These are phyloP conservation scores for Meiosimyza decipiens DNA, from an alignment of 2,888 invertebrate species.

Conservation along the genomic window DNA sequence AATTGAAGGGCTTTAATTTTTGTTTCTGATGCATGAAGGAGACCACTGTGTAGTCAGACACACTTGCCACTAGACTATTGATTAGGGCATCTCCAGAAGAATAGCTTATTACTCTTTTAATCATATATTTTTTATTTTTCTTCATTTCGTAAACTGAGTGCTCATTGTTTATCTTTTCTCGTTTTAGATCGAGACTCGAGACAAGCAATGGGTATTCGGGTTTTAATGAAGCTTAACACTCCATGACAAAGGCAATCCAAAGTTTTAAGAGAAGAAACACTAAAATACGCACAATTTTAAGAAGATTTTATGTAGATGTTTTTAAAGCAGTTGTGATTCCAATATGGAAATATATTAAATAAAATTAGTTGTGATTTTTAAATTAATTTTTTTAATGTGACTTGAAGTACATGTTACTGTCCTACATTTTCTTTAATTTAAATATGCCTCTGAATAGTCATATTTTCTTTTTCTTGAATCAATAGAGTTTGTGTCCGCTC, in stretches of 20 bases:
- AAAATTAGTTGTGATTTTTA: slow-evolving; percentile 16
- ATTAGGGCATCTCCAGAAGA: no score
- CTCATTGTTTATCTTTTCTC: slow-evolving; percentile 58
- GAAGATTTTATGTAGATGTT: slow-evolving; percentile 47
- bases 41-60: no score
- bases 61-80: no score
- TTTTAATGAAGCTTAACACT: slow-evolving; percentile 40
- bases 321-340: slow-evolving; percentile 17
- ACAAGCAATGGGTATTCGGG: slow-evolving; percentile 55
- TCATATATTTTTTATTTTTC: no score
- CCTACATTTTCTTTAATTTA: no score
- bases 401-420: neutral
- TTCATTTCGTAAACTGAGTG: slow-evolving; percentile 35
- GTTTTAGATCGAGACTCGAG: slow-evolving; percentile 54
- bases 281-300: slow-evolving; percentile 39
- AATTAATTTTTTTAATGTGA: neutral
- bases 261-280: neutral
- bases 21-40: no score
- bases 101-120: neutral
- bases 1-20: no score
- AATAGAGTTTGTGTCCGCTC: slow-evolving; percentile 83
- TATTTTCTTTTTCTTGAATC: no score
- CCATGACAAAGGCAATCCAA: slow-evolving; percentile 28
- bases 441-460: no score
- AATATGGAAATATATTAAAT: slow-evolving; percentile 6